Percentiles rank a stretch among this genome's conserved stretches.
Evolutionary conservation across 2,113 vertebrate species (phyloP).

Genomic region (Charina bottae): DNA sequence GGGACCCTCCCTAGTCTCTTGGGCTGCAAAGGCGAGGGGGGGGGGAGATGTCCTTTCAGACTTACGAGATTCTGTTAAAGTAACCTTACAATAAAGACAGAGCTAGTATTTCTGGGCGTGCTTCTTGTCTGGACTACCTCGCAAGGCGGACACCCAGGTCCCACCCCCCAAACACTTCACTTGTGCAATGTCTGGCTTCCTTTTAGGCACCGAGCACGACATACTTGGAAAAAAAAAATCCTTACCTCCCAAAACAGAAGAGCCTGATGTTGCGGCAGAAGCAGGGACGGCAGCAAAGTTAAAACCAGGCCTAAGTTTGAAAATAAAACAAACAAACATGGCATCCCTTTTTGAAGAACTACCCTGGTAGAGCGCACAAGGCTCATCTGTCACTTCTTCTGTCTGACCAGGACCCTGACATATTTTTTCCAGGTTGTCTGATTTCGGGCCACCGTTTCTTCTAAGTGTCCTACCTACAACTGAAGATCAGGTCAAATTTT

Average conservation of each 20-base stretch:
- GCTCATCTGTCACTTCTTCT: not conserved
- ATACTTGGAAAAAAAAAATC: not conserved
- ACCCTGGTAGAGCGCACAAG: not conserved
- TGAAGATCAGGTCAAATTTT: not conserved
- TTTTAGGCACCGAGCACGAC: not conserved
- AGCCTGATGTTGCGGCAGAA: constrained; percentile 49
- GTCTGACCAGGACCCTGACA: too few relatives aligned
- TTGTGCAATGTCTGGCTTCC: too few relatives aligned
- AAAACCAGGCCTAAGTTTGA: constrained; percentile 67
- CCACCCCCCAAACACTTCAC: not conserved
- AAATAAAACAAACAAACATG: constrained; percentile 35
- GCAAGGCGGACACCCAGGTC: too few relatives aligned
- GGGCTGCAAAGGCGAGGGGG: too few relatives aligned
- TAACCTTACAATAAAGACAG: too few relatives aligned
- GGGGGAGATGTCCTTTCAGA: too few relatives aligned
- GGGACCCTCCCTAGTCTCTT: too few relatives aligned
- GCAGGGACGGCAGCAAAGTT: constrained; percentile 66
- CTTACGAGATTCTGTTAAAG: too few relatives aligned
- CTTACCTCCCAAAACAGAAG: constrained; percentile 65
- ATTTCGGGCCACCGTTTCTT: not conserved
- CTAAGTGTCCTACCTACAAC: not conserved
- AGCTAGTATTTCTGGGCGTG: too few relatives aligned
- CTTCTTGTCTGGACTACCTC: too few relatives aligned
- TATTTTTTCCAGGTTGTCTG: not conserved
- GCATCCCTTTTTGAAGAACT: not conserved